Conservation (phyloP, 1,140 invertebrate genomes). For the Bombus huntii region DNA sequence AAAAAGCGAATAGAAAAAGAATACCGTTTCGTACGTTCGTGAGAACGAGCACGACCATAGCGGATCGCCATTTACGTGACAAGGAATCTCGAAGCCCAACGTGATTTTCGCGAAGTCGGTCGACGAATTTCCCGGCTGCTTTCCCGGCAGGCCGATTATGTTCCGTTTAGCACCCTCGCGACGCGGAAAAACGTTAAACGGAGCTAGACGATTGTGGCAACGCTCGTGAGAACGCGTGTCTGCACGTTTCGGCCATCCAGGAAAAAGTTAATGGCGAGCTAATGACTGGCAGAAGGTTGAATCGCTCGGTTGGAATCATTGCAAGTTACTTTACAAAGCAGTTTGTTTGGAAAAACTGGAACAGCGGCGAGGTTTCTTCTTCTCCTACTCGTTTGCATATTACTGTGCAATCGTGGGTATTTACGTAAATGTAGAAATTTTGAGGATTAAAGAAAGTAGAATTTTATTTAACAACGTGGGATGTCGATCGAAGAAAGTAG, state of each 20-base stretch:
- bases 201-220: background rate
- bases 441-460: too few relatives aligned
- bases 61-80: conserved; percentile 19
- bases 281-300: conserved; percentile 2
- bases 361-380: background rate
- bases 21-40: conserved; percentile 32
- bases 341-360: background rate
- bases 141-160: conserved; percentile 23
- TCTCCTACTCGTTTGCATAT: background rate
- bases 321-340: background rate
- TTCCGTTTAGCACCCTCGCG: conserved; percentile 40
- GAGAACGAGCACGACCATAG: conserved; percentile 2
- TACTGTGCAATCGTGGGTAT: too few relatives aligned
- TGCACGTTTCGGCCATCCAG: background rate
- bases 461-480: too few relatives aligned
- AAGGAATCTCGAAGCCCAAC: background rate
- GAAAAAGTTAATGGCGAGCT: conserved; percentile 25
- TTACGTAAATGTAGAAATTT: too few relatives aligned
- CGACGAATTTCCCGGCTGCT: conserved; percentile 21
- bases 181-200: conserved; percentile 32
- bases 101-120: conserved; percentile 11
- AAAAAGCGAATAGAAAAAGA: conserved; percentile 61
- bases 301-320: background rate
- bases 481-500: fast-evolving
- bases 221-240: conserved; percentile 31